Evolutionary conservation across 2,113 vertebrate genomes (phyloP), one percentile per base, ranked within the genome.

Genomic region (Anoplopoma fimbria): DNA sequence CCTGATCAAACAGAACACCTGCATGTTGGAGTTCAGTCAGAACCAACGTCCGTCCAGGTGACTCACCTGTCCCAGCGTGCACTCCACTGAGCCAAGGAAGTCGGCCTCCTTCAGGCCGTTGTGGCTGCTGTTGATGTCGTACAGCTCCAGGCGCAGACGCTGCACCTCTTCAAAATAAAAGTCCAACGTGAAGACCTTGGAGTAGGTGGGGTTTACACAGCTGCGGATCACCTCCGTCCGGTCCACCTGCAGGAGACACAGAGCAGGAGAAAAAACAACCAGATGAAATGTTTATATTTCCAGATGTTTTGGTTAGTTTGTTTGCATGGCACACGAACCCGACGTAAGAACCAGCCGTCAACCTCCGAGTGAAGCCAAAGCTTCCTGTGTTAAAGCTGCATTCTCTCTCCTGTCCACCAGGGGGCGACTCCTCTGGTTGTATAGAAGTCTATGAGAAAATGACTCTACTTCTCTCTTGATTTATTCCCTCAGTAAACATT

Each of bases 101-200:
- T 97, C 97, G 0, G 95, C 96, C 78, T 98, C 97, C 93, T 95
- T 97, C 89, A 97, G 91, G 17, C 97, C 97, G 7, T 97, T 98
- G 92, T 97, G 96, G 81, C 94, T 96, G 93, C 96, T 97, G 95
- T 96, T 97, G 55, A 98, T 97, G 90, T 99, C 97, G 1, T 96
- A 96, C 34, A 99, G 96, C 87, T 99, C 98, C 45, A 96, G 99
- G 4, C 98, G 93, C 74, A 99, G 83, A 2, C 98, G 96, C 91
- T 99, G 98, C 36, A 99, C 97, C 87, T 99, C 98, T 88, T 99
- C 98, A 55, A 99, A 99, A 77, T 99, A 98, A 91, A 97, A 99
- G 87, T 99, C 98, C 89, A 99, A 93, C 0, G 97, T 99, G 89
- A 99, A 99, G 55, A 99, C 95, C 91, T 99, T 99, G 23, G 98